Base-by-base conservation (phyloP, 2,797 vertebrate species). In the Ptychadena robeensis region DNA sequence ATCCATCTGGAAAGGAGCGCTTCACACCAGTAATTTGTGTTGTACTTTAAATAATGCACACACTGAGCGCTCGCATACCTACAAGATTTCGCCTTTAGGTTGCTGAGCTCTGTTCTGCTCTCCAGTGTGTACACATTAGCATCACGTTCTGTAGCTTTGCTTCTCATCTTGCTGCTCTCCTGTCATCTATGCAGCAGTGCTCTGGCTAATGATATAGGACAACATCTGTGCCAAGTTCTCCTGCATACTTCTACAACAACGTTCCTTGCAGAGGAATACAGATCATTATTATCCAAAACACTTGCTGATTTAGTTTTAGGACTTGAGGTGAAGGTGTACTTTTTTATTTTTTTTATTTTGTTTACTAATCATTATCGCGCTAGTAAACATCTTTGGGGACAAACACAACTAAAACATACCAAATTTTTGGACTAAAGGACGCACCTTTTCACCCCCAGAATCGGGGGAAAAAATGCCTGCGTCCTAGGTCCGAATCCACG, bases 131-230 rank as follows among this genome's bases (percentile, higher is more conserved):
- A 63, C 57, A 76, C 59, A 67, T 44, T 66, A 48, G 59, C 74
- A 77, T 75, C 59, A 25, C 15, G 40, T 32, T 28, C 37, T 37
- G 57, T 27, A n/a, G 61, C 35, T 38, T 63, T 63, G 35, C 63
- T 28, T 67, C 40, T 35, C 75, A 68, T 78, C 30, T 32, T 66
- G 9, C 37, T 64, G 32, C 31, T 77, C 15, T 65, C 37, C 64
- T 66, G 63, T 67, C 74, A 66, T 77, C 74, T 77, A 44, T 77
- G 74, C 28, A 32, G 63, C 40, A 12, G 18, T 11, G n/a, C 67
- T 31, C 28, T 5, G 28, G 64, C 31, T 53, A 78, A 78, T 78
- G 64, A 78, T 78, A 34, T 35, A 53, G 64, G 75, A 78, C 74
- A 32, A 77, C 37, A 78, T 27, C 63, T 66, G 64, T 53, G 40